Percentiles rank a stretch among this genome's conserved stretches.
Evolutionary conservation across 2,888 invertebrate species (phyloP).

Genomic region (Dioctria rufipes): DNA sequence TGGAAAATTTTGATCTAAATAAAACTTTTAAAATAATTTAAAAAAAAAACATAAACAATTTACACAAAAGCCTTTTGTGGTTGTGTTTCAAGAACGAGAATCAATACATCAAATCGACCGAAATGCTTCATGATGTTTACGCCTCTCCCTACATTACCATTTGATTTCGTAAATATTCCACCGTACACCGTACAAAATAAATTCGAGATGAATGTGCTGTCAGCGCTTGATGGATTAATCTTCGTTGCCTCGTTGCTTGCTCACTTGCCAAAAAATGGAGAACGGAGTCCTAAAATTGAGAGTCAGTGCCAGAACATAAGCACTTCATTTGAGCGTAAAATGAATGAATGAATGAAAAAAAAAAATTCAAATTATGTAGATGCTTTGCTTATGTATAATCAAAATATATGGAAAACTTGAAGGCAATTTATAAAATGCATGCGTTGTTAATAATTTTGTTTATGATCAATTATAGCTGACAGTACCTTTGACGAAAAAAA

Average conservation of each 20-base stretch:
- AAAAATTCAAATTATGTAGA: not conserved
- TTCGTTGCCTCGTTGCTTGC: not conserved
- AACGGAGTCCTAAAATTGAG: not conserved
- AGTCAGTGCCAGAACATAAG: conserved; percentile 27
- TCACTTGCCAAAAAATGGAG: not conserved
- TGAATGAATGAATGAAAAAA: conserved; percentile 1
- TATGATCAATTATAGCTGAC: too few species aligned
- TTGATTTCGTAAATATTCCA: conserved; percentile 34
- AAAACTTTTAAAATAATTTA: too few species aligned
- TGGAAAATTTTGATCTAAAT: too few species aligned
- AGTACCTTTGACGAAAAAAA: too few species aligned
- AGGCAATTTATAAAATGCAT: too few species aligned
- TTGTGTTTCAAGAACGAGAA: conserved; percentile 26
- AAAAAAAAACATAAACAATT: not conserved
- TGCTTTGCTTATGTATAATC: too few species aligned
- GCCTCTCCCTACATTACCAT: conserved; percentile 35
- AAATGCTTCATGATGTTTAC: conserved; percentile 9
- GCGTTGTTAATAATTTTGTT: too few species aligned
- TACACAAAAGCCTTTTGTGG: conserved; percentile 5
- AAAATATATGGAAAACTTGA: too few species aligned
- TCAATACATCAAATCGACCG: conserved; percentile 22
- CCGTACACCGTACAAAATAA: conserved; percentile 26
- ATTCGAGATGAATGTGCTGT: conserved; percentile 38
- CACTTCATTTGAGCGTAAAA: conserved; percentile 13
- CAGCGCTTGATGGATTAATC: conserved; percentile 33